Base-by-base conservation (phyloP, 2,113 vertebrate genomes). In the Microcebus jonahi region DNA sequence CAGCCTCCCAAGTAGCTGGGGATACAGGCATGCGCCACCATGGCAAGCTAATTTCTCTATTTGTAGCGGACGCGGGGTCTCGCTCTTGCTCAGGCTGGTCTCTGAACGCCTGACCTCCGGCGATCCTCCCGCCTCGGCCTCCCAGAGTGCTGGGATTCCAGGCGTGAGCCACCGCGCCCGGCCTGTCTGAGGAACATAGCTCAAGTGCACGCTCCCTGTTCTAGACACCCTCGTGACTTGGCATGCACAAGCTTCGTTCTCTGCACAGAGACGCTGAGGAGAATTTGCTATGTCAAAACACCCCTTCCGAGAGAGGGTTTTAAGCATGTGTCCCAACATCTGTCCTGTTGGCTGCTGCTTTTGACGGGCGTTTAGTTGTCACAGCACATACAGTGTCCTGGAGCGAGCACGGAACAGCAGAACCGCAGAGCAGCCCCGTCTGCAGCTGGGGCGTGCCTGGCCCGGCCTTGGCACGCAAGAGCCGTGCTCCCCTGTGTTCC, bases 341-440 rank as follows among this genome's bases (percentile, higher is more conserved):
- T 0, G 6, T 3, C 7, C 7, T 50, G 42, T 27, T 14, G 70
- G 1, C n/a, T 59, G 14, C 36, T 3, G 34, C 3, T 27, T 73
- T 73, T 13, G 70, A 36, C 27, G 14, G 36, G 10, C 2, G 25
- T 12, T n/a, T 1, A 3, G 29, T 2, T 12, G 8, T 13, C 2
- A 6, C 2, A 29, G 13, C 42, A n/a, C 27, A 27, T n/a, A 5
- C 34, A 13, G 7, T 8, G 10, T 13, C 6, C 36, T 13, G 15
- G 5, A 68, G 36, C 1, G n/a, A n/a, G 9, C 21, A 6, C 4
- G 14, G 18, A 14, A 29, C 50, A 3, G 9, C 13, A 18, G 11
- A 45, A 25, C 8, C 29, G 10, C 2, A 11, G 12, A 13, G 0
- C 1, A 13, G 0, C 1, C 1, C 4, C 2, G 25, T 34, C 68